These are phyloP conservation scores for Malacosoma neustria DNA, from an alignment of 2,888 invertebrate species.

Conservation along the genomic window DNA sequence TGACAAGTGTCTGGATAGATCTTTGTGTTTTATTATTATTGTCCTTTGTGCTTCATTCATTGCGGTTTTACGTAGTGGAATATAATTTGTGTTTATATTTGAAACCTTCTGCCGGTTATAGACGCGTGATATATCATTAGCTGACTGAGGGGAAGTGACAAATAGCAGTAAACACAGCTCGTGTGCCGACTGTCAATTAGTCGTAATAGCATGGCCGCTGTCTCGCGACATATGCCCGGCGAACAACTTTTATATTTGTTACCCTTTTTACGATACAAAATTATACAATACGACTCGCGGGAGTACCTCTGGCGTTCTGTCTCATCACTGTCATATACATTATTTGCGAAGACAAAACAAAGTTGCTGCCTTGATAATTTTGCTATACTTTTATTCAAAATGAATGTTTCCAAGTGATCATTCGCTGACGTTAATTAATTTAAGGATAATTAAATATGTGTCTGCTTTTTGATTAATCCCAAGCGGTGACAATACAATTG, in stretches of 20 bases:
- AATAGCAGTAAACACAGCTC: slow-evolving; percentile 52
- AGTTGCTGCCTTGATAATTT: background rate
- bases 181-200: slow-evolving; percentile 61
- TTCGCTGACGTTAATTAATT: background rate
- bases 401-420: background rate
- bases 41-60: background rate
- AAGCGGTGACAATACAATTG: background rate
- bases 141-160: slow-evolving; percentile 55
- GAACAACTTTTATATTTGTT: slow-evolving; percentile 50
- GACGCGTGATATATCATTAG: slow-evolving; percentile 50
- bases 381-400: background rate
- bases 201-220: slow-evolving; percentile 43
- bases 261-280: slow-evolving; percentile 55
- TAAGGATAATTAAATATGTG: background rate
- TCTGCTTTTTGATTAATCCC: background rate
- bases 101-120: slow-evolving; percentile 33
- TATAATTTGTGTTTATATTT: slow-evolving; percentile 36
- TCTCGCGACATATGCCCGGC: slow-evolving; percentile 55
- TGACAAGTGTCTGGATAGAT: background rate
- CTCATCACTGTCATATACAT: background rate
- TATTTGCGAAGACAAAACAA: background rate
- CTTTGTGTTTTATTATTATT: background rate
- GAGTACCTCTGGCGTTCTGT: background rate
- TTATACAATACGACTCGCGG: slow-evolving; percentile 28
- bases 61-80: background rate